Percentiles rank a stretch among this genome's conserved stretches.
These are phyloP conservation scores for Mechanitis mazaeus DNA, from an alignment of 2,888 invertebrate species.

Conservation along the genomic window DNA sequence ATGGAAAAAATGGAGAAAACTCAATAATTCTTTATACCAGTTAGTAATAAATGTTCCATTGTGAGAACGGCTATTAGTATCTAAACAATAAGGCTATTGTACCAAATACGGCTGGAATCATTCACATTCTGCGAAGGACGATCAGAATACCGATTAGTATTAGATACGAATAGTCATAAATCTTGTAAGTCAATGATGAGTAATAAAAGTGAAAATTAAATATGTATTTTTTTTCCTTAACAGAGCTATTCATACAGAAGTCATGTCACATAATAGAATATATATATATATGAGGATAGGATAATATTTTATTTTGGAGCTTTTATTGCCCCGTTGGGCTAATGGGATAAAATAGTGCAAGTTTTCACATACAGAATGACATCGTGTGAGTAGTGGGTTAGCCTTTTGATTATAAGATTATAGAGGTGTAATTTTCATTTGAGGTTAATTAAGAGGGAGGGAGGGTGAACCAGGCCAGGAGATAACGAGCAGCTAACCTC, in stretches of 20 bases:
- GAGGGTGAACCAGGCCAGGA: slow-evolving; percentile 96
- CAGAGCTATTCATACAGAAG: slow-evolving; percentile 9
- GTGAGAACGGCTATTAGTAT: slow-evolving; percentile 19
- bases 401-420: too few species aligned
- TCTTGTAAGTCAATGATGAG: slow-evolving; percentile 11
- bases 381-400: too few species aligned
- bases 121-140: slow-evolving; percentile 7
- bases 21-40: slow-evolving; percentile 11
- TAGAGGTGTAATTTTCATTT: slow-evolving; percentile 97
- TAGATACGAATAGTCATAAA: slow-evolving; percentile 16
- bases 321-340: too few species aligned
- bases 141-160: slow-evolving; percentile 7
- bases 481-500: slow-evolving; percentile 99
- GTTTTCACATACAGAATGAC: too few species aligned
- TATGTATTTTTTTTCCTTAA: neutral
- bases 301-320: too few species aligned
- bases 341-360: too few species aligned
- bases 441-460: slow-evolving; percentile 84
- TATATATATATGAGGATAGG: too few species aligned
- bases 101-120: slow-evolving; percentile 53
- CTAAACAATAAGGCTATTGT: slow-evolving; percentile 50
- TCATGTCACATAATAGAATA: neutral
- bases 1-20: slow-evolving; percentile 4
- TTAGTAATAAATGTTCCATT: slow-evolving; percentile 6
- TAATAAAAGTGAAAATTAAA: neutral